Evolutionary conservation across 2,888 invertebrate species (phyloP), one percentile per base, ranked within the genome.

Genomic region (Drosophila peninsularis): DNA sequence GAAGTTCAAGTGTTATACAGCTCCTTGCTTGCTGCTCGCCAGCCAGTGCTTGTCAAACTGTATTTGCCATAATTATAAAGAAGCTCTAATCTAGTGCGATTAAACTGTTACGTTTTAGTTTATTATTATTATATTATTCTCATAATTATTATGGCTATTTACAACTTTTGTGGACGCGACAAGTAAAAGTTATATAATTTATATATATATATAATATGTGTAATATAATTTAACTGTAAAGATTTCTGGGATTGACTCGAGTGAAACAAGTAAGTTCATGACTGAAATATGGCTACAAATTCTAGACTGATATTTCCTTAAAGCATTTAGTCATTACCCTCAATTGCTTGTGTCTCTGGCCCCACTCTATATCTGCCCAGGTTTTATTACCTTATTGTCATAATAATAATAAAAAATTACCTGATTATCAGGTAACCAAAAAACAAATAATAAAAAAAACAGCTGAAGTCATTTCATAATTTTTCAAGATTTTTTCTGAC

Each of bases 211-310:
- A n/a, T n/a, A n/a, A n/a, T n/a, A 24, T 5, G 27, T 27, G 1
- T 17, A 2, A n/a, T 17, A 52, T 50, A 74, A 60, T 71, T 71
- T 80, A 78, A 64, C 68, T 64, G 63, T 65, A 67, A 69, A 72
- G 24, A 54, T 53, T 68, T 64, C 62, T 36, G 62, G 53, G 30
- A 57, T 10, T 32, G 30, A 10, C 11, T 32, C 0, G 3, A 21
- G 3, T 7, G 10, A 57, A 63, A 49, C 37, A 49, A 41, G 56
- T 68, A 73, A 72, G 68, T 30, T n/a, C 13, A 32, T 13, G 19
- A 13, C 1, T 30, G 4, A 47, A 47, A 30, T 47, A 30, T 30
- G 17, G 5, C 19, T 14, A 47, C 17, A 30, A 27, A 17, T 11
- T 27, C n/a, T 27, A 1, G 1, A 5, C 11, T 17, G 5, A 21